phyloP scores from a whole-genome alignment of 1,140 invertebrate genomes.

The Rhysida immarginata region DNA sequence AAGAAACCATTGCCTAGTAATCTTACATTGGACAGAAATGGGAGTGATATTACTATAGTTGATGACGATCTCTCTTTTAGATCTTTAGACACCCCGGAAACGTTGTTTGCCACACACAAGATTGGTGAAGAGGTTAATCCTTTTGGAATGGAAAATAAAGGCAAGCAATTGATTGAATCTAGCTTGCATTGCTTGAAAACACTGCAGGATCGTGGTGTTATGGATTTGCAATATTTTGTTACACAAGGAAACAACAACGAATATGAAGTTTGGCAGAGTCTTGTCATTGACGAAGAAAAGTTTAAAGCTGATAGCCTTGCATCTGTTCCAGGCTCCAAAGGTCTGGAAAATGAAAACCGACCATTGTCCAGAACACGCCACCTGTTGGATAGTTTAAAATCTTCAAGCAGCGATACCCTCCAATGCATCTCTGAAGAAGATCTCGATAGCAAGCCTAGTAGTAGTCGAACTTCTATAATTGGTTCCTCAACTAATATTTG shows the following conservation, averaged over 20 bases:
- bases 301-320: neutral
- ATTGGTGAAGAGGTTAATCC: neutral
- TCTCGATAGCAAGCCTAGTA: constrained; percentile 4
- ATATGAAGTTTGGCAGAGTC: constrained; percentile 5
- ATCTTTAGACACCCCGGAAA: neutral
- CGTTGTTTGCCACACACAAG: neutral
- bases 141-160: neutral
- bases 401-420: constrained; percentile 4
- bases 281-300: constrained; percentile 1
- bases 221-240: constrained; percentile 6
- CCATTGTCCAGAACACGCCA: neutral
- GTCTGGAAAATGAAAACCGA: neutral
- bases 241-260: constrained; percentile 3
- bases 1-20: neutral
- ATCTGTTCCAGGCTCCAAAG: neutral
- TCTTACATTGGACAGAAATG: neutral
- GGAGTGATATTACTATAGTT: constrained; percentile 7
- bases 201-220: neutral
- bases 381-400: neutral
- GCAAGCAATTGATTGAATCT: neutral
- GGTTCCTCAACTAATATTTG: constrained; percentile 3
- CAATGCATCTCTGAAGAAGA: constrained; percentile 6
- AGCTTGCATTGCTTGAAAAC: neutral
- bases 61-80: constrained; percentile 1
- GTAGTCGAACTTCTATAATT: neutral